Percentiles rank a stretch among this genome's conserved stretches.
phyloP scores from a whole-genome alignment of 2,888 invertebrate genomes.

The Poecilobothrus nobilitatus region DNA sequence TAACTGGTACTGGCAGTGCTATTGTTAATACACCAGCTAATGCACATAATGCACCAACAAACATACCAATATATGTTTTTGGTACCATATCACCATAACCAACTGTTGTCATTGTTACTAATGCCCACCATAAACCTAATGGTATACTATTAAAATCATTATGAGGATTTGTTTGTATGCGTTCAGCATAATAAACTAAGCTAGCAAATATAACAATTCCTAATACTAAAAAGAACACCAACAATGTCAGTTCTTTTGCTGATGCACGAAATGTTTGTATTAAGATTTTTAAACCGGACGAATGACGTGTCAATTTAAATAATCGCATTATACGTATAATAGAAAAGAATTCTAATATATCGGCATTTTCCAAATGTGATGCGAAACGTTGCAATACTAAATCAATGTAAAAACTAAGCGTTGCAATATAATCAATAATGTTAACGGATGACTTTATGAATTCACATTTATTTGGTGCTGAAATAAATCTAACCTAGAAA shows the following conservation, averaged over 20 bases:
- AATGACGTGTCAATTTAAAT: constrained; percentile 94
- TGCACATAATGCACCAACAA: constrained; percentile 95
- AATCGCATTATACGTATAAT: constrained; percentile 96
- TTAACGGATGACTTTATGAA: constrained; percentile 96
- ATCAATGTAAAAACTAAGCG: constrained; percentile 96
- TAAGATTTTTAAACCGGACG: constrained; percentile 94
- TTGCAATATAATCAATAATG: constrained; percentile 98
- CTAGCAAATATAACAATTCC: constrained; percentile 98
- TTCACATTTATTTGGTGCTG: constrained; percentile 86
- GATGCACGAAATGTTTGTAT: constrained; percentile 97
- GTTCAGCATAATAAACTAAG: constrained; percentile 95
- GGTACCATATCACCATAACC: constrained; percentile 99
- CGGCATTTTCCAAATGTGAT: constrained; percentile 85
- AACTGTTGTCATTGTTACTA: constrained; percentile 98
- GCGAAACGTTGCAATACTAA: constrained; percentile 82
- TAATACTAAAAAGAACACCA: constrained; percentile 95
- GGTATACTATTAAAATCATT: constrained; percentile 99
- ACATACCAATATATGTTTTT: constrained; percentile 97
- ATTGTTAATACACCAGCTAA: constrained; percentile 97
- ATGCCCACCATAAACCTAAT: constrained; percentile 95
- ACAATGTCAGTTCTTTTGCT: constrained; percentile 88
- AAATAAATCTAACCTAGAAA: constrained; percentile 68
- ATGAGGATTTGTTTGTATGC: constrained; percentile 88
- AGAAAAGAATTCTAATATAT: constrained; percentile 94
- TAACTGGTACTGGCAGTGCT: constrained; percentile 97